phyloP scores from a whole-genome alignment of 2,113 vertebrate genomes.

The Gallinago paraguaiae region DNA sequence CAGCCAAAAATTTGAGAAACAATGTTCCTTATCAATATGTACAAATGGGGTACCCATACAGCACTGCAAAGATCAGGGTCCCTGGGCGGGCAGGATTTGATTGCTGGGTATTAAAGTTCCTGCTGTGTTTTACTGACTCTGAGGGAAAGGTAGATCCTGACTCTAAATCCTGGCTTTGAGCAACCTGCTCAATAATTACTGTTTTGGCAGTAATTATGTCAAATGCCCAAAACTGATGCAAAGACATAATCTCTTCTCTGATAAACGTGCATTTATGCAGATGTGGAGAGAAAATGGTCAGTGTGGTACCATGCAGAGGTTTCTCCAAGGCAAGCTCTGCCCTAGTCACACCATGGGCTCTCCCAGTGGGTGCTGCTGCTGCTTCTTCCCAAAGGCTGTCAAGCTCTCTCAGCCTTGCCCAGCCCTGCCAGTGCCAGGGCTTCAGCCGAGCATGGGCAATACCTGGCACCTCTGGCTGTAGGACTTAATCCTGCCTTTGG shows the following conservation, averaged over 20 bases:
- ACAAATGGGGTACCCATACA: accelerated
- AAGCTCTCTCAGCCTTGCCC: background rate
- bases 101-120: background rate
- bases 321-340: background rate
- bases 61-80: background rate
- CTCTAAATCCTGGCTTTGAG: background rate
- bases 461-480: background rate
- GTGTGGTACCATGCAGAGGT: background rate
- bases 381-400: background rate
- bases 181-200: background rate
- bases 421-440: background rate
- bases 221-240: background rate
- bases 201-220: background rate
- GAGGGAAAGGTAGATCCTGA: background rate
- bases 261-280: background rate
- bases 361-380: accelerated
- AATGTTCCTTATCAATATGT: background rate
- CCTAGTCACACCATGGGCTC: background rate
- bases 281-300: background rate
- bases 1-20: background rate
- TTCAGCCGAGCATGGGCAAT: background rate
- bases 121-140: background rate
- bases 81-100: background rate
- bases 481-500: background rate
- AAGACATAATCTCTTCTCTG: background rate